A percentile compares a stretch with the other conserved stretches of the same genome.
Conservation (phyloP, 1,140 invertebrate species). For the Venturia canescens region DNA sequence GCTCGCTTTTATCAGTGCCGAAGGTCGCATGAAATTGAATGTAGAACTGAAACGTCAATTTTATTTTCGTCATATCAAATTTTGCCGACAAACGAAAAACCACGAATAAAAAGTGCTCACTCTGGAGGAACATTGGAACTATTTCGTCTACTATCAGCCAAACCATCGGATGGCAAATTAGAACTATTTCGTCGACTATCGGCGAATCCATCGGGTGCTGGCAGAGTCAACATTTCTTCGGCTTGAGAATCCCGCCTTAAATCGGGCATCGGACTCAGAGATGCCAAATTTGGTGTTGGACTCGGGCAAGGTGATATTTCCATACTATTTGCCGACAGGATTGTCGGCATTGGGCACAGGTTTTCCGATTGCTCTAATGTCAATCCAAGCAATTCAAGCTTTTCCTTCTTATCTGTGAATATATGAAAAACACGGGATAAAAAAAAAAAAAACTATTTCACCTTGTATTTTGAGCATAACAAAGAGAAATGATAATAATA, state of each 20-base stretch:
- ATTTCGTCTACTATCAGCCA: slow-evolving; percentile 77
- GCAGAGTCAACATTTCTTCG: slow-evolving; percentile 79
- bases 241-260: slow-evolving; percentile 81
- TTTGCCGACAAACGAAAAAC: too few species aligned
- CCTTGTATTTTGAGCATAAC: too few species aligned
- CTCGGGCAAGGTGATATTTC: slow-evolving; percentile 81
- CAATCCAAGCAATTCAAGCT: slow-evolving; percentile 62
- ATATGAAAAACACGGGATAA: slow-evolving; percentile 41
- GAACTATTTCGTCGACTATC: slow-evolving; percentile 83
- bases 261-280: slow-evolving; percentile 83
- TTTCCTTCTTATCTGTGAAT: slow-evolving; percentile 60
- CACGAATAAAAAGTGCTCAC: slow-evolving; percentile 57
- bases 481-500: neutral
- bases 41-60: neutral
- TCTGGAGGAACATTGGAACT: slow-evolving; percentile 81
- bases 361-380: slow-evolving; percentile 60
- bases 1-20: too few species aligned
- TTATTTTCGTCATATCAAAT: neutral
- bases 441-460: too few species aligned
- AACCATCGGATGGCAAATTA: slow-evolving; percentile 74
- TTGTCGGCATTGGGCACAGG: slow-evolving; percentile 68
- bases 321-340: slow-evolving; percentile 72
- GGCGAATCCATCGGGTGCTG: slow-evolving; percentile 86
- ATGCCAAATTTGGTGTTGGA: slow-evolving; percentile 79
- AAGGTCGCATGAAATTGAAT: neutral